Base-by-base conservation (phyloP, 2,888 invertebrate genomes). In the Trilocha varians region DNA sequence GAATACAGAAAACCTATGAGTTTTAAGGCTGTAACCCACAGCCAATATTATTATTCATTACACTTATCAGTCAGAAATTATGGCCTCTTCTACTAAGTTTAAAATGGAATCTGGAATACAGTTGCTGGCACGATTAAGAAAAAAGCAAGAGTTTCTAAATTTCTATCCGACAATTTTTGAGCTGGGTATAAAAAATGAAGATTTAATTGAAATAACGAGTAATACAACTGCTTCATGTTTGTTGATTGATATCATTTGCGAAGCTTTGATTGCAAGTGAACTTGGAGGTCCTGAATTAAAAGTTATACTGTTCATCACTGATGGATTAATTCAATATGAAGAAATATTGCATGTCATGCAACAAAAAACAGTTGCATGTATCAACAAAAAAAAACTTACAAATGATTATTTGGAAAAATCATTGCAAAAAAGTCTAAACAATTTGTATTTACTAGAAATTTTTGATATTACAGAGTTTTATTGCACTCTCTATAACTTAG, bases 21-120 rank as follows among this genome's bases (percentile, higher is more conserved):
- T n/a, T n/a, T n/a, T n/a, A n/a, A n/a, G n/a, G n/a, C n/a, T n/a
- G n/a, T n/a, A n/a, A n/a, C n/a, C n/a, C n/a, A n/a, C n/a, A n/a
- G n/a, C n/a, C n/a, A n/a, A n/a, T n/a, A n/a, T n/a, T n/a, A 25
- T 37, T 32, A 8, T 15, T 33, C 18, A 16, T 35, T 16, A 13
- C 13, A 3, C 5, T 15, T 14, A 38, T n/a, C n/a, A n/a, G n/a
- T n/a, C n/a, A n/a, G n/a, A n/a, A n/a, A 25, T 41, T 13, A 16
- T 36, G 43, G 25, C 4, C 11, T 25, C 25, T 5, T 40, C 46
- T 38, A 32, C 49, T 37, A 65, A 59, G 42, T 70, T 66, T 48
- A 80, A 73, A 66, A 64, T 87, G 16, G 90, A 90, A 74, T 87
- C 89, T 13, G 90, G 90, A 33, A 55, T 87, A n/a, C 89, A 90